A percentile compares a stretch with the other conserved stretches of the same genome.
phyloP scores from a whole-genome alignment of 2,888 invertebrate genomes.

The Cephus pulcher region DNA sequence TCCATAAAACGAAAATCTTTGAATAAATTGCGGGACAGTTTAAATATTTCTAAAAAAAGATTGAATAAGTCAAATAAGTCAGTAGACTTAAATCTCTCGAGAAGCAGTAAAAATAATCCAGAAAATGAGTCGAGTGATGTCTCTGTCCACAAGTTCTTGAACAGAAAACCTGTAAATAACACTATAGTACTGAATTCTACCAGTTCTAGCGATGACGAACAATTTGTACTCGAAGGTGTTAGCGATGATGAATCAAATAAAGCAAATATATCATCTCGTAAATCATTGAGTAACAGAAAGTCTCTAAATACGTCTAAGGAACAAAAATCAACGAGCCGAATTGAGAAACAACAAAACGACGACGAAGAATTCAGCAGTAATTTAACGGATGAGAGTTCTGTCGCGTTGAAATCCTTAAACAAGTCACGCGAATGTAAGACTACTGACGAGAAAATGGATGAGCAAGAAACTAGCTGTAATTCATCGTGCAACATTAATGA shows the following conservation, averaged over 20 bases:
- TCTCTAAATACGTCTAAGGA: constrained; percentile 2
- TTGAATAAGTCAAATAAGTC: not conserved
- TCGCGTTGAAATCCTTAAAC: not conserved
- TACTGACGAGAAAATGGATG: not conserved
- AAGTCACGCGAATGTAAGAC: not conserved
- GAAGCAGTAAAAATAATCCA: not conserved
- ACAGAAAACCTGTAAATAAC: not conserved
- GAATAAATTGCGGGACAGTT: not conserved
- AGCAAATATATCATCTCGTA: not conserved
- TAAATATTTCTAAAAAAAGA: not conserved
- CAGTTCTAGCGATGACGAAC: not conserved
- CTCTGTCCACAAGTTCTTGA: not conserved
- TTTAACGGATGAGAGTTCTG: not conserved
- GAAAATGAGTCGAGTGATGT: not conserved
- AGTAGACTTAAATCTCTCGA: not conserved
- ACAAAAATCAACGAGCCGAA: not conserved
- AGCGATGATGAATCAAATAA: not conserved
- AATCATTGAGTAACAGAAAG: not conserved
- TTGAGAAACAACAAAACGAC: not conserved
- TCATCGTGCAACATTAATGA: not conserved
- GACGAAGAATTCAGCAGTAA: not conserved
- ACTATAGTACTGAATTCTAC: not conserved
- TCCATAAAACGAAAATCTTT: not conserved
- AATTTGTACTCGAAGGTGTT: not conserved
- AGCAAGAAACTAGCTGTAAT: not conserved